Conservation (phyloP, 2,113 vertebrate species). For the Bombycilla garrulus region DNA sequence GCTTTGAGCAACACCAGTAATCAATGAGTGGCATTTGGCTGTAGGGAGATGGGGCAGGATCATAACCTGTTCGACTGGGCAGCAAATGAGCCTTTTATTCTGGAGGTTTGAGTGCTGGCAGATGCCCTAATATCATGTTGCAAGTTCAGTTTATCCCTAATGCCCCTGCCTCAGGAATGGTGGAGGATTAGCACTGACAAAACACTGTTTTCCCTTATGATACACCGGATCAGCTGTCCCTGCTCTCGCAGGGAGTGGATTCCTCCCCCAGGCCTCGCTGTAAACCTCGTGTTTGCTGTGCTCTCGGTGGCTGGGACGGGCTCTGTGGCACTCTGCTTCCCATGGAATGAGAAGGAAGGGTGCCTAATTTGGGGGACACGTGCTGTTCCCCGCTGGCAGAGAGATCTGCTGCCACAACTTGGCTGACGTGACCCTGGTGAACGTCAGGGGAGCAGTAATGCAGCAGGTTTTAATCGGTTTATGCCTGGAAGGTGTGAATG, state of each 20-base stretch:
- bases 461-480: background rate
- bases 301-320: background rate
- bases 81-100: constrained; percentile 20
- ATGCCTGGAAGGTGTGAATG: background rate
- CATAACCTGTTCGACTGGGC: constrained; percentile 46
- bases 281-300: background rate
- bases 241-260: background rate
- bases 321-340: background rate
- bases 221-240: background rate
- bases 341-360: background rate
- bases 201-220: background rate
- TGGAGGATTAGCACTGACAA: background rate
- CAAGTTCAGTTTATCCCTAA: constrained; percentile 10
- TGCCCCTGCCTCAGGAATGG: background rate
- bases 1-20: background rate
- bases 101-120: background rate
- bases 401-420: background rate
- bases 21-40: constrained; percentile 2
- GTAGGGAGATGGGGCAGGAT: background rate
- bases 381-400: background rate
- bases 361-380: background rate
- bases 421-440: background rate
- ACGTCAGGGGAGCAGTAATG: background rate
- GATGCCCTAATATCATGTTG: background rate
- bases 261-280: background rate